A percentile compares a stretch with the other conserved stretches of the same genome.
phyloP scores from a whole-genome alignment of 2,797 vertebrate genomes.

The Sebastes elongatus region DNA sequence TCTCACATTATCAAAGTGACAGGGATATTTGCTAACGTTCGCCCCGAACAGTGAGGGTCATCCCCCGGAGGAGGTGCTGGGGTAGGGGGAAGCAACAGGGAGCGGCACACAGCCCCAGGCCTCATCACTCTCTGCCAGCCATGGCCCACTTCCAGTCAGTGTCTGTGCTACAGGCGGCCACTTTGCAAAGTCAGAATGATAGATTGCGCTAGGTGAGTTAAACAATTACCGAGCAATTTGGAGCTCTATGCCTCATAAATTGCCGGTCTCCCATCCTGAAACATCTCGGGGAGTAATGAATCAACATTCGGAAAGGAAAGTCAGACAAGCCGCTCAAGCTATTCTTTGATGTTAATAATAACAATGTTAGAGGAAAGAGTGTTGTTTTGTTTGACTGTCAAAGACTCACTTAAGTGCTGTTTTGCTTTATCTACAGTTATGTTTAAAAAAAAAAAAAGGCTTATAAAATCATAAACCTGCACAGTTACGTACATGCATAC shows the following conservation, averaged over 20 bases:
- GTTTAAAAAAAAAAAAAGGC: background rate
- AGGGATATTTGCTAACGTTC: constrained; percentile 52
- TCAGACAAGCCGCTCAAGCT: constrained; percentile 21
- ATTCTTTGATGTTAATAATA: constrained; percentile 32
- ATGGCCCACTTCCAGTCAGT: constrained; percentile 67
- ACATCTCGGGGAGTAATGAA: constrained; percentile 61
- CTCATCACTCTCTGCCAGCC: constrained; percentile 75
- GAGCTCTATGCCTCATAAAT: constrained; percentile 62
- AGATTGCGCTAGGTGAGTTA: constrained; percentile 72
- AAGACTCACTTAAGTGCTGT: background rate
- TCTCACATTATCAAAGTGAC: constrained; percentile 54
- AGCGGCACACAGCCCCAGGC: constrained; percentile 41
- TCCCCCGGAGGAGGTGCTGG: constrained; percentile 15
- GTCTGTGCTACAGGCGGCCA: constrained; percentile 48
- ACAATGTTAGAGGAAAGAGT: constrained; percentile 19
- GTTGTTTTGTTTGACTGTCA: constrained; percentile 1
- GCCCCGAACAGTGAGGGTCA: constrained; percentile 35
- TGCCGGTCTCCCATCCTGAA: constrained; percentile 42
- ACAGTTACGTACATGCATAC: background rate
- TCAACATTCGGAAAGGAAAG: constrained; percentile 42
- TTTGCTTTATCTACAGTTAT: background rate
- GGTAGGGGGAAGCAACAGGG: constrained; percentile 28
- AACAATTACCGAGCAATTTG: constrained; percentile 78
- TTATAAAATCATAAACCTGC: background rate
- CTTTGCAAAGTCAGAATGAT: constrained; percentile 78